These are phyloP conservation scores for Stigmatopora nigra DNA, from an alignment of 2,113 vertebrate genomes.

Conservation along the genomic window DNA sequence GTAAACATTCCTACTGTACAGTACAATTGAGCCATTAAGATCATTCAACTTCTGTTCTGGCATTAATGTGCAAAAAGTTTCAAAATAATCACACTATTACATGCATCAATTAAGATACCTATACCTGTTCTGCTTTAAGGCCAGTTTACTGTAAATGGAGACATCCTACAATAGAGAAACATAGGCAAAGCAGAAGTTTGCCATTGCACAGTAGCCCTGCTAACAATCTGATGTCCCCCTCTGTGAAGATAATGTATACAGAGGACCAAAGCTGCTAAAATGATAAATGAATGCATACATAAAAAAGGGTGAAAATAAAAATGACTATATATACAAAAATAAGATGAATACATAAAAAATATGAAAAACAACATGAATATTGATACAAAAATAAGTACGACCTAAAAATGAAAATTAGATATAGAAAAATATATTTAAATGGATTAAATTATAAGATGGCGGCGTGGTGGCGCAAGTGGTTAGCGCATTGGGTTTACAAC, in stretches of 20 bases:
- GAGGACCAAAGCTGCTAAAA: too few relatives aligned
- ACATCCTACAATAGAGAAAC: slow-evolving; percentile 62
- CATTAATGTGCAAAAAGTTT: slow-evolving; percentile 71
- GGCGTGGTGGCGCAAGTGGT: too few relatives aligned
- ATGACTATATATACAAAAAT: too few relatives aligned
- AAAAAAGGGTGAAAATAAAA: too few relatives aligned
- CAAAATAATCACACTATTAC: slow-evolving; percentile 65
- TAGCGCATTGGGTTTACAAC: too few relatives aligned
- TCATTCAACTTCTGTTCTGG: slow-evolving; percentile 62
- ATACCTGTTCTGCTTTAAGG: slow-evolving; percentile 64
- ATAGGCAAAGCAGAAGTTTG: slow-evolving; percentile 55
- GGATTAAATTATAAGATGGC: too few relatives aligned
- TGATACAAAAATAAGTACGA: too few relatives aligned
- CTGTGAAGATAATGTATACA: neutral
- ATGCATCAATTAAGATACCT: slow-evolving; percentile 69
- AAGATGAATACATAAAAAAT: too few relatives aligned
- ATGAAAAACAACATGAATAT: too few relatives aligned
- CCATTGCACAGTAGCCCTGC: slow-evolving; percentile 52
- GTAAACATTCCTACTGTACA: slow-evolving; percentile 57
- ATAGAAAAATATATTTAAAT: too few relatives aligned
- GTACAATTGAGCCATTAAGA: slow-evolving; percentile 42
- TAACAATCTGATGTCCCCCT: slow-evolving; percentile 22
- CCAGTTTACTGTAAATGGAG: slow-evolving; percentile 53
- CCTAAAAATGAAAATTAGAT: too few relatives aligned
- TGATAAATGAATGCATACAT: too few relatives aligned